phyloP scores from a whole-genome alignment of 1,140 invertebrate genomes.

The Aphaenogaster ashmeadi region DNA sequence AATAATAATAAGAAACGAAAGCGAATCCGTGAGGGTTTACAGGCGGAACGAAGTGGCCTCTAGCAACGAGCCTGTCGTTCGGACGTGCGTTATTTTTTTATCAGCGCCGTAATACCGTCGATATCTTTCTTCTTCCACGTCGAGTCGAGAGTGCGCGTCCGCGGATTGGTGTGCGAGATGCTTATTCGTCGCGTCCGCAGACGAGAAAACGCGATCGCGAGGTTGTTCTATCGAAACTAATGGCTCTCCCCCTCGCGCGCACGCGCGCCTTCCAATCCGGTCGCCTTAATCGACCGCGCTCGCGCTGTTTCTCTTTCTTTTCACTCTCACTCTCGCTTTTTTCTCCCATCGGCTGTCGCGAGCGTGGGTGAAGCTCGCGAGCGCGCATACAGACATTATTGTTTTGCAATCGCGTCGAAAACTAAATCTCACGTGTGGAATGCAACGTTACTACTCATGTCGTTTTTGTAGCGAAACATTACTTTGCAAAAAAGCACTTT shows the following conservation, averaged over 20 bases:
- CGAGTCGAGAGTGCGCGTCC: not conserved
- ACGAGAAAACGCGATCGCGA: conserved; percentile 38
- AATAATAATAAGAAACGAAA: conserved; percentile 55
- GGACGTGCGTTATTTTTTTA: not conserved
- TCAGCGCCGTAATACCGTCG: not conserved
- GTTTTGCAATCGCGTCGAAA: conserved; percentile 63
- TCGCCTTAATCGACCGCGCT: conserved; percentile 31
- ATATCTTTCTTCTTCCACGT: not conserved
- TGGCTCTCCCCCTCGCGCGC: conserved; percentile 22
- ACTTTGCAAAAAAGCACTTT: not conserved
- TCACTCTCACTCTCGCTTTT: conserved; percentile 58
- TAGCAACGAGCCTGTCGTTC: not conserved
- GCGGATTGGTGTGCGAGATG: conserved; percentile 6
- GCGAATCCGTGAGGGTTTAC: conserved; percentile 34
- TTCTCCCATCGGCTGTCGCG: conserved; percentile 28
- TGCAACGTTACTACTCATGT: not conserved
- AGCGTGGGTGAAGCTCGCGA: conserved; percentile 58
- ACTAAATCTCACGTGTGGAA: conserved; percentile 26
- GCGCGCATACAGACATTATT: not conserved
- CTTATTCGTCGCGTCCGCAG: conserved; percentile 15
- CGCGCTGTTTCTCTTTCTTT: conserved; percentile 49
- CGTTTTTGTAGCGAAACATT: not conserved
- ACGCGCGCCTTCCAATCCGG: not conserved
- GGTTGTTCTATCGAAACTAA: conserved; percentile 52
- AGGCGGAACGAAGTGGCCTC: conserved; percentile 55